Base-by-base conservation (phyloP, 2,113 vertebrate species). In the Aldabrachelys gigantea region DNA sequence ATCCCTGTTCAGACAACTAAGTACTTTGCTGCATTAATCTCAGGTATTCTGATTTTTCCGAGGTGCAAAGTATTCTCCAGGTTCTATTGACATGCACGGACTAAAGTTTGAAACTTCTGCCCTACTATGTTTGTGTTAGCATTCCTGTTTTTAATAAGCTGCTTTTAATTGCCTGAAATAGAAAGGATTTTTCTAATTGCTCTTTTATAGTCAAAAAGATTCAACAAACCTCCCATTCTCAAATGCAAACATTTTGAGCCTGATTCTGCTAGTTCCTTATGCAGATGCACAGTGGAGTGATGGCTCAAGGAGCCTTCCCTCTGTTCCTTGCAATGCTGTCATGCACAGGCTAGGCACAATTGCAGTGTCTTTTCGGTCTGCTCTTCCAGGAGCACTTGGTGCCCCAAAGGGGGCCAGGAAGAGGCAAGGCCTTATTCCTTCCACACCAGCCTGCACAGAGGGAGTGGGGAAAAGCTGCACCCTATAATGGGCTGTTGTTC, bases 131-230 rank as follows among this genome's bases (percentile, higher is more conserved):
- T 35, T 94, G 27, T 62, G 91, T 53, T 2, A 69, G 81, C 44
- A 95, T 93, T 93, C 19, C 0, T 0, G 41, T 83, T 95, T 91
- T 44, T 88, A 62, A 80, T 92, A 92, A 87, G 81, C 92, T 93
- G 83, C 50, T 78, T 79, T 88, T 82, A 25, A 14, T 57, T 95
- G 89, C 93, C 52, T 54, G 38, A 95, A 90, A 44, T 47, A 80
- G 56, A 57, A 69, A 69, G 35, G 35, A 69, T 80, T 57, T 59
- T 95, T 93, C 78, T 19, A 50, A 89, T 93, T 89, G 76, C 56
- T 93, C 69, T 93, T 95, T 95, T 69, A 84, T 53, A 17, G 38
- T 56, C 47, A 22, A 83, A 84, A 93, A 87, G 92, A 65, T 35
- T 91, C 92, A 3, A 2, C 10, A 96, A 95, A 47, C 17, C 17